These are phyloP conservation scores for Syngnathus scovelli DNA, from an alignment of 2,113 vertebrate species.

Conservation along the genomic window DNA sequence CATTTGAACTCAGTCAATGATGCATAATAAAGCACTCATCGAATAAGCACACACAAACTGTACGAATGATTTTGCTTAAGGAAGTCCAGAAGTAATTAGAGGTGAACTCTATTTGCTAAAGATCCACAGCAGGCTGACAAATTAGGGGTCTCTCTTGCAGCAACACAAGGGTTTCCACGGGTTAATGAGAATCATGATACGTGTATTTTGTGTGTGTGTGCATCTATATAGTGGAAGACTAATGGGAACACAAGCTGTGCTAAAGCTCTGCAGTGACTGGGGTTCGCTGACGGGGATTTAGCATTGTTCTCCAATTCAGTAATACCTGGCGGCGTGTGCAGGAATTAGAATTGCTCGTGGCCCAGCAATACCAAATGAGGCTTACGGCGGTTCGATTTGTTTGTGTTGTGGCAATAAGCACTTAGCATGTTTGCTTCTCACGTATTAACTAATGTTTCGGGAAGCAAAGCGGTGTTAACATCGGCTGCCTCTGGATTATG, in stretches of 20 bases:
- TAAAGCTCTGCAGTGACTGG: conserved; percentile 47
- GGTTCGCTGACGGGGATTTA: conserved; percentile 54
- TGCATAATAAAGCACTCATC: conserved; percentile 6
- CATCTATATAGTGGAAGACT: conserved; percentile 29
- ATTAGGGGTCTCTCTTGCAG: conserved; percentile 59
- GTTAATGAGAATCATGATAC: conserved; percentile 66
- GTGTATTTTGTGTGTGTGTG: conserved; percentile 9
- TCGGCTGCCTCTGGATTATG: conserved; percentile 39
- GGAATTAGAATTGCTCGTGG: conserved; percentile 52
- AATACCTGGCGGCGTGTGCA: conserved; percentile 53
- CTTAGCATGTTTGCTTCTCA: conserved; percentile 49
- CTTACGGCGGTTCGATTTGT: conserved; percentile 47
- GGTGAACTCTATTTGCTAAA: conserved; percentile 63
- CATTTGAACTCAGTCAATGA: neutral
- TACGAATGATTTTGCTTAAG: conserved; percentile 16
- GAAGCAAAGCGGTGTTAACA: conserved; percentile 34
- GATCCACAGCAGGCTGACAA: conserved; percentile 58
- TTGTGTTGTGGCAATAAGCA: conserved; percentile 49
- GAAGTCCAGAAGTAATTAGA: conserved; percentile 65
- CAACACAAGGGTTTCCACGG: conserved; percentile 49
- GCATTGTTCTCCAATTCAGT: conserved; percentile 58
- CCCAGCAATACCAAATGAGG: conserved; percentile 48
- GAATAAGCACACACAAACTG: conserved; percentile 9
- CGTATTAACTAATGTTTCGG: conserved; percentile 47
- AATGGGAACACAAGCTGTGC: conserved; percentile 51